phyloP scores from a whole-genome alignment of 2,113 vertebrate genomes.

The Atlantisia rogersi region DNA sequence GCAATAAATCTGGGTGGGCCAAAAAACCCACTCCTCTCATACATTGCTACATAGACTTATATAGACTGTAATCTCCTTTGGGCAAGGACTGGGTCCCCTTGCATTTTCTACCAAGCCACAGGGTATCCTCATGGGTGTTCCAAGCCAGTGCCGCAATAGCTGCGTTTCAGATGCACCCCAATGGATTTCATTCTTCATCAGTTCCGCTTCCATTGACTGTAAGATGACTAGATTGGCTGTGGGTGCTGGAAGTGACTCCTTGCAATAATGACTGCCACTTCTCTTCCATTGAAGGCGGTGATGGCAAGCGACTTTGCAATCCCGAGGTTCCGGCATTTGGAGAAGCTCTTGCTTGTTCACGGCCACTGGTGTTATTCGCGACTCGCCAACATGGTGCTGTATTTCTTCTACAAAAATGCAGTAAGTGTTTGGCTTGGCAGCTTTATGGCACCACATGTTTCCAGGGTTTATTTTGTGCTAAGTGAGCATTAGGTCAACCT shows the following conservation, averaged over 20 bases:
- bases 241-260: neutral
- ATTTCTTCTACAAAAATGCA: conserved; percentile 99
- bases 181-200: neutral
- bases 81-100: fast-evolving
- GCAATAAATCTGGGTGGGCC: too few species aligned
- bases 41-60: too few species aligned
- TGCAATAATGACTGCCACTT: neutral
- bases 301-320: conserved; percentile 98
- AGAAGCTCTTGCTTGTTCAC: conserved; percentile 94
- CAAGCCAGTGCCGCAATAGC: neutral
- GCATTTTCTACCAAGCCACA: neutral
- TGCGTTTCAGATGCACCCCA: neutral
- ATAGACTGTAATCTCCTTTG: neutral
- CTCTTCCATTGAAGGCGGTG: conserved; percentile 84
- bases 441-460: conserved; percentile 21
- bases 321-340: conserved; percentile 90
- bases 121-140: fast-evolving
- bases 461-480: conserved; percentile 51
- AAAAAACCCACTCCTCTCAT: too few species aligned
- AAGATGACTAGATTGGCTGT: neutral
- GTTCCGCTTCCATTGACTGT: neutral
- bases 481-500: conserved; percentile 48
- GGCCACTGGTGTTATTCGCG: conserved; percentile 98
- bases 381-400: conserved; percentile 97
- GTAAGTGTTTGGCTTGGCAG: conserved; percentile 78